Conservation (phyloP, 2,888 invertebrate genomes). For the Eilema depressum region DNA sequence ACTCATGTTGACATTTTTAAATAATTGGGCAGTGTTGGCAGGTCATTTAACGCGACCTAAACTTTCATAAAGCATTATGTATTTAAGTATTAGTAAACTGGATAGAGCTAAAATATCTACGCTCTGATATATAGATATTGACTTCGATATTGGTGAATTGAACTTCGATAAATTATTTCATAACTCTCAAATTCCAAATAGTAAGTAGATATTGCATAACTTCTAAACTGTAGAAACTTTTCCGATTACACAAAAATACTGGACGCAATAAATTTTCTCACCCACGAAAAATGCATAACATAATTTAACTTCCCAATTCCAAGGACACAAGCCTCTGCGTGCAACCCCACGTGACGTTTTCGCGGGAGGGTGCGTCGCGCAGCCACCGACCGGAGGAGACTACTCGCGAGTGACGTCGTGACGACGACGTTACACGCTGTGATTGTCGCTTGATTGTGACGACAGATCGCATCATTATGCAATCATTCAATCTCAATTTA, state of each 20-base stretch:
- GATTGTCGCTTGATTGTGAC: slow-evolving; percentile 30
- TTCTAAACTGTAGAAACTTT: no score
- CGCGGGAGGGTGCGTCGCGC: slow-evolving; percentile 53
- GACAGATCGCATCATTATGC: slow-evolving; percentile 20
- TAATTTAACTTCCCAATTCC: slow-evolving; percentile 12
- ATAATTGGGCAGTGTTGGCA: no score
- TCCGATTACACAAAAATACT: no score
- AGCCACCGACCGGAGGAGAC: slow-evolving; percentile 26
- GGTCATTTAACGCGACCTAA: neutral
- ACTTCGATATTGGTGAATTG: no score
- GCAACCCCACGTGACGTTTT: slow-evolving; percentile 29
- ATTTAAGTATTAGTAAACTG: neutral
- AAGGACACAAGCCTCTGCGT: slow-evolving; percentile 1
- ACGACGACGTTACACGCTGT: slow-evolving; percentile 19
- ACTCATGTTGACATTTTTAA: neutral
- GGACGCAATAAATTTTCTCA: no score
- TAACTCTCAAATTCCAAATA: no score
- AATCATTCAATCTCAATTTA: neutral
- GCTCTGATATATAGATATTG: no score
- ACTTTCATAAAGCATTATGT: neutral
- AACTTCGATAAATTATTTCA: no score
- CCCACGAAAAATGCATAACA: no score
- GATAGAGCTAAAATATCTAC: no score
- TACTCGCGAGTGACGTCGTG: slow-evolving; percentile 31
- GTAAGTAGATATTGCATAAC: no score